Evolutionary conservation across 2,888 invertebrate genomes (phyloP), one percentile per base, ranked within the genome.

Genomic region (Rhabditophanes sp.): DNA sequence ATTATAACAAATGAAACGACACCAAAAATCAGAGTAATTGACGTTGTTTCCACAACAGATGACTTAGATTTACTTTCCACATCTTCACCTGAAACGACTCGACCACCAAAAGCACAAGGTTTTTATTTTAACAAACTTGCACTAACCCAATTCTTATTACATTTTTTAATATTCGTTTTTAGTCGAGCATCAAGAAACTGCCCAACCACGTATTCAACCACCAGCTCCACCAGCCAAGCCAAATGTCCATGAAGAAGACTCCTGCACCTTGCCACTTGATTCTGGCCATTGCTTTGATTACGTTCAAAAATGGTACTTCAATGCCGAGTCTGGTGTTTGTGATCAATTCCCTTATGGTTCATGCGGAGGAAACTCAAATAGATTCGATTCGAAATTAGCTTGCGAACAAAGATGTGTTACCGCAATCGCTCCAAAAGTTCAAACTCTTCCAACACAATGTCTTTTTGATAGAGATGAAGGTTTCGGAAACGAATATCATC

Each of bases 361-460:
- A 6, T 62, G 62, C 36, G 52, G 51, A 9, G 62, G 62, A 34
- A 62, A 62, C 35, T 35, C 36, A 11, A 62, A 62, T 48, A 62
- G 62, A 37, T 62, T 62, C 39, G 39, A 35, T 22, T 49, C 50
- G 25, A 17, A 23, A 9, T 15, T 12, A n/a, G 25, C 27, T 8
- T 44, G 44, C 35, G 44, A 44, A 28, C n/a, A 30, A 17, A 37
- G 24, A 20, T 37, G 37, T 29, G 32, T 46, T 26, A 11, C 11
- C 15, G 11, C 7, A 14, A 37, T 36, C 37, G 19, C 25, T 25
- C 15, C n/a, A 19, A 11, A 35, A 12, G 35, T 35, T 7, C 4
- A 36, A 24, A 21, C 25, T 25, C 44, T 59, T 4, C 61, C 59
- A 2, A 50, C 50, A 25, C 44, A 47, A 5, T 63, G 63, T 44